Conservation (phyloP, 2,113 vertebrate genomes). For the Mandrillus leucophaeus region DNA sequence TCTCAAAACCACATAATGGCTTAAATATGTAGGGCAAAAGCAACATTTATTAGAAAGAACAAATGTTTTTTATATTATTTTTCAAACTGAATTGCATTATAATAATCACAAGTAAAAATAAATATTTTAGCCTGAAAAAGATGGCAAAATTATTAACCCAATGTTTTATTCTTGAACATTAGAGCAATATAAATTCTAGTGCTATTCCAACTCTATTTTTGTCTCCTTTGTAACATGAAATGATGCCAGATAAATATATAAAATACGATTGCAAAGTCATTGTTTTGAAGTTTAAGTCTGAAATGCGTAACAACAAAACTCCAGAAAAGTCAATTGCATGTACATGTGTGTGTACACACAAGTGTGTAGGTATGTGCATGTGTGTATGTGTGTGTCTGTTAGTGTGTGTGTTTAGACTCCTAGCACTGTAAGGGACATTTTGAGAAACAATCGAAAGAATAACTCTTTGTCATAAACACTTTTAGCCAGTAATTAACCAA, state of each 20-base stretch:
- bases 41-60: background rate
- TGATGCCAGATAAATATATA: background rate
- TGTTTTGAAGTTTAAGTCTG: background rate
- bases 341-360: background rate
- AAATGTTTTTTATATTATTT: background rate
- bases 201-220: background rate
- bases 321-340: background rate
- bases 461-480: background rate
- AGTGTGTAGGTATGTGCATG: background rate
- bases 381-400: background rate
- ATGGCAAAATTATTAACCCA: background rate
- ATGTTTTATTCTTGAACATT: background rate
- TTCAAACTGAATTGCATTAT: background rate
- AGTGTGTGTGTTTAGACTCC: background rate
- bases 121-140: background rate
- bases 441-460: background rate
- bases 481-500: background rate
- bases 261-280: background rate
- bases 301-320: background rate
- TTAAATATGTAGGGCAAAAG: background rate
- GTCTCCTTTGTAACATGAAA: background rate
- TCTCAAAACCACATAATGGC: background rate
- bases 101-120: background rate
- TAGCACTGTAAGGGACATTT: background rate
- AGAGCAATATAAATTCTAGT: background rate